Conservation (phyloP, 2,113 vertebrate genomes). For the Mungos mungo region DNA sequence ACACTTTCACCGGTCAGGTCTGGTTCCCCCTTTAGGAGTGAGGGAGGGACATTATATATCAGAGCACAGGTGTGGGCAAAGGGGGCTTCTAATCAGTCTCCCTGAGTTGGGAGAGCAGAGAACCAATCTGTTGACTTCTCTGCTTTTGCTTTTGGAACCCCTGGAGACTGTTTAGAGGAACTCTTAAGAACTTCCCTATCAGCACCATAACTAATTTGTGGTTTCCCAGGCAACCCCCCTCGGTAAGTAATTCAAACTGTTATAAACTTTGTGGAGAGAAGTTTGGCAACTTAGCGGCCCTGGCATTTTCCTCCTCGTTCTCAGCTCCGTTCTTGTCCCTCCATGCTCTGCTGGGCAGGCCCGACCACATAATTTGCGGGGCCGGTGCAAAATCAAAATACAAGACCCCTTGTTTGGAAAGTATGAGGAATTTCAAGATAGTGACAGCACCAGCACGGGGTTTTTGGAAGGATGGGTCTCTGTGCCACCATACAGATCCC, state of each 20-base stretch:
- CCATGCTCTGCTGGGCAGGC: background rate
- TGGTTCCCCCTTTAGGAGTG: background rate
- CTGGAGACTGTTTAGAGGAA: background rate
- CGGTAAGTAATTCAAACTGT: conserved; percentile 3
- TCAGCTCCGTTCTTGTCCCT: background rate
- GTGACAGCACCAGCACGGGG: background rate
- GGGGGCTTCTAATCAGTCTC: background rate
- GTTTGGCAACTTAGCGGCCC: background rate
- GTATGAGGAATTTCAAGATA: background rate
- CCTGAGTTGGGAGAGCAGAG: background rate
- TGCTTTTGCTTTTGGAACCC: background rate
- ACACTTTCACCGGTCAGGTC: background rate
- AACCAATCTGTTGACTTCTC: background rate
- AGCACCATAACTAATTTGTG: background rate
- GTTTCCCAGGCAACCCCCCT: conserved; percentile 50
- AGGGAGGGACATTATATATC: background rate
- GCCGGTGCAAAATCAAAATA: background rate
- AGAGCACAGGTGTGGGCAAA: background rate
- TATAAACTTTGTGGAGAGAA: conserved; percentile 17
- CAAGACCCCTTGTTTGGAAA: background rate
- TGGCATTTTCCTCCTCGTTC: conserved; percentile 16
- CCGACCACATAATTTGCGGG: background rate
- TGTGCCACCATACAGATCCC: background rate
- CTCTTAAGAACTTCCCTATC: background rate
- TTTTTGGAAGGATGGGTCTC: background rate